Evolutionary conservation across 2,113 vertebrate species (phyloP), one percentile per base, ranked within the genome.

Genomic region (Poecile atricapillus): DNA sequence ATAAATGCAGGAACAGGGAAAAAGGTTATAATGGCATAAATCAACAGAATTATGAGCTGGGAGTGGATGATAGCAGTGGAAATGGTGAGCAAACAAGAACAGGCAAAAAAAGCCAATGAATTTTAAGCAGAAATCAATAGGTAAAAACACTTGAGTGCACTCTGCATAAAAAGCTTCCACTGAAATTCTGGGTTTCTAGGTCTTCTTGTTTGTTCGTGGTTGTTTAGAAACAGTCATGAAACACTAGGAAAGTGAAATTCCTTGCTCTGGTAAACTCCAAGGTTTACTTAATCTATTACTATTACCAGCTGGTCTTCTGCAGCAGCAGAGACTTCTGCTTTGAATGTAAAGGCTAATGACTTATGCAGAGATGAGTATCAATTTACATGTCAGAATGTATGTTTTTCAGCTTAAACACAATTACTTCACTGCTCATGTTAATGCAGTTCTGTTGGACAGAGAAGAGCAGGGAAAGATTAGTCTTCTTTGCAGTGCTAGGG

Each of bases 351-450:
- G 37, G 31, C 58, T 92, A 52, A 89, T 91, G 83, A 87, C 74
- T 92, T 89, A 58, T 10, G 39, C 90, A 93, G 92, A 94, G 39
- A 16, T 73, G 46, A 73, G 44, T 84, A 41, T 91, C 62, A 47
- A 24, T 79, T 94, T 94, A 87, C 86, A 25, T 56, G 59, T 41
- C 35, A 81, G 60, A 82, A 47, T 74, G 49, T 63, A 30, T 76
- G 63, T 74, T 96, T 92, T 92, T 80, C 46, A 83, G 43, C 33
- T 90, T 90, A 65, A 74, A 46, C 28, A 8, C 27, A 1, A 13
- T 82, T 82, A 31, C 8, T 41, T 83, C 3, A 2, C 28, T 74
- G 67, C 37, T 94, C 7, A 3, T 9, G 6, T 68, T 35, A 39
- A 4, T 58, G n/a, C 23, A 27, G 43, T 13, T 39, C n/a, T 58